Percentiles rank a stretch among this genome's conserved stretches.
phyloP scores from a whole-genome alignment of 2,888 invertebrate species.

The Melanostoma mellinum region DNA sequence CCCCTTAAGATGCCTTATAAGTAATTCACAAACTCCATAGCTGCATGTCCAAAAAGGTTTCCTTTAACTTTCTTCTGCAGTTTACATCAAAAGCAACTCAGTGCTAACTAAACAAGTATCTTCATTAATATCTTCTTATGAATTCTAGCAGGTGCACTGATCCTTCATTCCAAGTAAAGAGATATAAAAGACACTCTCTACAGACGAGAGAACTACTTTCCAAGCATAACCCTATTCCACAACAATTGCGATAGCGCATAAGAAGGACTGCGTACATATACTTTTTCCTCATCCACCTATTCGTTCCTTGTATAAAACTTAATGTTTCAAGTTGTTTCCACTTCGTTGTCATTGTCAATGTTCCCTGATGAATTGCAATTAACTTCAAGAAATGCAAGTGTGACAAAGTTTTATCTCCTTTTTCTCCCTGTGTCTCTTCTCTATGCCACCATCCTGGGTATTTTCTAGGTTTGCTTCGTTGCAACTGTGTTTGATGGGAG shows the following conservation, averaged over 20 bases:
- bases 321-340: slow-evolving; percentile 54
- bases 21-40: background rate
- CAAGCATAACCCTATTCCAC: slow-evolving; percentile 25
- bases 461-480: slow-evolving; percentile 41
- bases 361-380: slow-evolving; percentile 75
- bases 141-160: slow-evolving; percentile 5
- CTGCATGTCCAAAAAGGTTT: slow-evolving; percentile 20
- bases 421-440: slow-evolving; percentile 14
- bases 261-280: background rate
- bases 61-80: background rate
- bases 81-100: background rate
- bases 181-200: slow-evolving; percentile 22
- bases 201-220: slow-evolving; percentile 1
- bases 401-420: slow-evolving; percentile 55
- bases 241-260: slow-evolving; percentile 16
- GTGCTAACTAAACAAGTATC: slow-evolving; percentile 8
- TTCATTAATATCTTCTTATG: slow-evolving; percentile 30
- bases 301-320: slow-evolving; percentile 37
- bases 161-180: background rate
- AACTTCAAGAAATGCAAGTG: slow-evolving; percentile 63
- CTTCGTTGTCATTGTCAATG: slow-evolving; percentile 59
- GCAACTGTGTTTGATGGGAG: slow-evolving; percentile 49
- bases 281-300: background rate
- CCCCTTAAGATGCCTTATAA: too few species aligned
- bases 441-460: slow-evolving; percentile 6